Base-by-base conservation (phyloP, 2,888 invertebrate species). In the Sminthurides aquaticus region DNA sequence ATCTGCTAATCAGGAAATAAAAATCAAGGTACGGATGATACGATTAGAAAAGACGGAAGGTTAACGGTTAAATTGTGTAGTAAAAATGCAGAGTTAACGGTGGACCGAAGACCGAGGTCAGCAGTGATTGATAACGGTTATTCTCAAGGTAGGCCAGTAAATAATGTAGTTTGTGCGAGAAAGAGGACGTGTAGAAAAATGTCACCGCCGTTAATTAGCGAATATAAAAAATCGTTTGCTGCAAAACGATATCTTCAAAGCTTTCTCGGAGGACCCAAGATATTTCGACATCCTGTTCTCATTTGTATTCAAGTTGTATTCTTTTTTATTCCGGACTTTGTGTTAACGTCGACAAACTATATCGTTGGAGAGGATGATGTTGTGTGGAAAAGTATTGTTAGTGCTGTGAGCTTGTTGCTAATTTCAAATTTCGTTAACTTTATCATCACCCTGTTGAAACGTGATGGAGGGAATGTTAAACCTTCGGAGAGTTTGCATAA, bases 131-230 rank as follows among this genome's bases (percentile, higher is more conserved):
- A n/a, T n/a, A n/a, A n/a, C n/a, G n/a, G n/a, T n/a, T n/a, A n/a
- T n/a, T n/a, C n/a, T n/a, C n/a, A n/a, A n/a, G n/a, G n/a, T n/a
- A n/a, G n/a, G n/a, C n/a, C n/a, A n/a, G n/a, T n/a, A n/a, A n/a
- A n/a, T n/a, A n/a, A n/a, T n/a, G n/a, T n/a, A n/a, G n/a, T n/a
- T n/a, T n/a, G n/a, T n/a, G n/a, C n/a, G n/a, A n/a, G n/a, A n/a
- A n/a, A n/a, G n/a, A n/a, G n/a, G n/a, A n/a, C n/a, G n/a, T 34
- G 43, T 15, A 34, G 5, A 8, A 59, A 5, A 49, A 74, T 74
- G 74, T 67, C 72, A 57, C 74, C 74, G 20, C 72, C 74, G 18
- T 62, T 74, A 22, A 70, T 74, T 26, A 70, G 67, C 29, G 67
- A 69, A 8, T 74, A 74, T 60, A 74, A 74, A 43, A 69, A 66